Base-by-base conservation (phyloP, 2,797 vertebrate genomes). In the Chelmon rostratus region DNA sequence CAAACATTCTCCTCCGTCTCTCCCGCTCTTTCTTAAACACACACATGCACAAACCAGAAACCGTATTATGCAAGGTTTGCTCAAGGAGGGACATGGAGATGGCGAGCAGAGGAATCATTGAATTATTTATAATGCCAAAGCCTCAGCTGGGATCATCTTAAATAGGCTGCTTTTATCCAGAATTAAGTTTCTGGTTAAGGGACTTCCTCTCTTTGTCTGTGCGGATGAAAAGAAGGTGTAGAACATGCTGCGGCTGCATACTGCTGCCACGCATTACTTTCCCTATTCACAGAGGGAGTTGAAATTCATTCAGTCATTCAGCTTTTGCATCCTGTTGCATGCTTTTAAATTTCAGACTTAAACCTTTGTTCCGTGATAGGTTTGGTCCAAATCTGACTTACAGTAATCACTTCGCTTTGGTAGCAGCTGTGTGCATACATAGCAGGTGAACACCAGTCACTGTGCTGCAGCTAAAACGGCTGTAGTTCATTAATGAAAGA, bases 41-140 rank as follows among this genome's bases (percentile, higher is more conserved):
- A 78, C 53, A 66, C 31, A 67, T n/a, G 31, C 76, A 86, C 73
- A 76, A 76, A 57, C 35, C 42, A 78, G 68, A 84, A 78, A 85
- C 69, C 78, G 82, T 86, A 79, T 84, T 86, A 84, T 91, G 81
- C 68, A 84, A 79, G 31, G 86, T 91, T 91, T 91, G 78, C 73
- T 85, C 83, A 88, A 73, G 86, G 84, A 89, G 86, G 72, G 82
- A 80, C 73, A 25, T n/a, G 59, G 70, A 76, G 65, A 78, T 56
- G 71, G 44, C 15, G 64, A 82, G 61, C 64, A 62, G 64, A 77
- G 76, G 65, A 82, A 71, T 83, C 54, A 83, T n/a, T 90, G 68
- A 83, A 86, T 91, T 78, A 88, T 91, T 89, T 73, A 88, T 88
- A n/a, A 53, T 25, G 52, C 59, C 76, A 78, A 77, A 72, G 68